These are phyloP conservation scores for Nymphalis polychloros DNA, from an alignment of 2,888 invertebrate species.

Conservation along the genomic window DNA sequence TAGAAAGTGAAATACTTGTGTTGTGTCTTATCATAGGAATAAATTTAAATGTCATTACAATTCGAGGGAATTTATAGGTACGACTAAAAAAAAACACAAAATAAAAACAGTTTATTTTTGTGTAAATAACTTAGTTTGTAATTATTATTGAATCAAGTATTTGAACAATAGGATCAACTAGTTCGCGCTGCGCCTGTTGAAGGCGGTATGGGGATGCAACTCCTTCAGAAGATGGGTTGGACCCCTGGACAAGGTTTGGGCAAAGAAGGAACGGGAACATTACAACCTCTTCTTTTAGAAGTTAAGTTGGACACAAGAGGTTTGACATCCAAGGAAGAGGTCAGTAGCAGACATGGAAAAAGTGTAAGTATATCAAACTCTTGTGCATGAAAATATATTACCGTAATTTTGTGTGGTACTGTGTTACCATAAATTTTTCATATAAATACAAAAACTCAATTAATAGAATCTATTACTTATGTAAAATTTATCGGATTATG, in stretches of 20 bases:
- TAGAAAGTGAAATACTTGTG: background rate
- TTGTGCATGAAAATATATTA: constrained; percentile 11
- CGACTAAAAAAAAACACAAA: constrained; percentile 1
- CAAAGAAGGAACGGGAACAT: constrained; percentile 94
- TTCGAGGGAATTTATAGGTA: constrained; percentile 4
- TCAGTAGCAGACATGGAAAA: constrained; percentile 60
- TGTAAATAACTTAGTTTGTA: constrained; percentile 8
- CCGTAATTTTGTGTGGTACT: constrained; percentile 3
- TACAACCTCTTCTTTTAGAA: constrained; percentile 94
- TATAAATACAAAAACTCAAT: too few relatives aligned
- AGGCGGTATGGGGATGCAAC: constrained; percentile 97
- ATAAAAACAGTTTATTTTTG: background rate
- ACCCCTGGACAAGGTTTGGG: constrained; percentile 97
- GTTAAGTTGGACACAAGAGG: constrained; percentile 98
- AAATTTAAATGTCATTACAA: background rate
- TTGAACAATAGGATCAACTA: constrained; percentile 89
- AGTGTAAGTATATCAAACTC: constrained; percentile 55
- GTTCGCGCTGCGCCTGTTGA: constrained; percentile 93
- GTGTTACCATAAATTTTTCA: too few relatives aligned
- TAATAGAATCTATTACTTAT: too few relatives aligned
- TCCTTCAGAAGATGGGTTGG: constrained; percentile 99
- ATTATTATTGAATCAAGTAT: constrained; percentile 25
- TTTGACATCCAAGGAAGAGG: constrained; percentile 88
- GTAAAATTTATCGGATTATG: too few relatives aligned
- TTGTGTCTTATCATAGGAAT: background rate